Evolutionary conservation across 2,113 vertebrate genomes (phyloP), one percentile per base, ranked within the genome.

Genomic region (Eupsittula cactorum): DNA sequence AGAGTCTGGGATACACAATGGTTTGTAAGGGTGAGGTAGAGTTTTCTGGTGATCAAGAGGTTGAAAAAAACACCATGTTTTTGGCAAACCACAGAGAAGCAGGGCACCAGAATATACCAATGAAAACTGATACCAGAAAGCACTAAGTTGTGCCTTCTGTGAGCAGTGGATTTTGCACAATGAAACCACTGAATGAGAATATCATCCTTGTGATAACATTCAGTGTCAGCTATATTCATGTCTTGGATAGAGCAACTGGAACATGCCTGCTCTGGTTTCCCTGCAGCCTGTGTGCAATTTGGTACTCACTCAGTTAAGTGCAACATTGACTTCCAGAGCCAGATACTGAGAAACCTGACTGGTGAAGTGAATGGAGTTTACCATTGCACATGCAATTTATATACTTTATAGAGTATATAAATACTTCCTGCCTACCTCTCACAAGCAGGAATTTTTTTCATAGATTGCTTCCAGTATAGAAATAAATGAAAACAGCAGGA

Each of bases 251-350:
- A 35, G 52, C n/a, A 71, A 11, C 16, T 17, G 12, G 46, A 57
- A 55, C 10, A 3, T 7, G 42, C 35, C 74, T 2, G 1, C 25
- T 7, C 24, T 0, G 0, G 12, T 11, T 7, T 39, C 46, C 19
- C 53, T 17, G 35, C 21, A 24, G 25, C 42, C 55, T 52, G 41
- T 20, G 5, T 10, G 46, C 24, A 49, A 28, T 4, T 25, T 60
- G 71, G 11, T 55, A 41, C n/a, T 79, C 3, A 1, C 16, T 33
- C 14, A 16, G 10, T 37, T 47, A 21, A 71, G 25, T 11, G 8
- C 6, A 13, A 49, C 35, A 17, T 35, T 2, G 0, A 10, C 27
- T 39, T 63, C 52, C 27, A 33, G 10, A 67, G 16, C 7, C 4
- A 16, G 20, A 17, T 11, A 16, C 1, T 41, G 42, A 76, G 25